Evolutionary conservation across 2,797 vertebrate genomes (phyloP).

Genomic region (Spinus pinus): DNA sequence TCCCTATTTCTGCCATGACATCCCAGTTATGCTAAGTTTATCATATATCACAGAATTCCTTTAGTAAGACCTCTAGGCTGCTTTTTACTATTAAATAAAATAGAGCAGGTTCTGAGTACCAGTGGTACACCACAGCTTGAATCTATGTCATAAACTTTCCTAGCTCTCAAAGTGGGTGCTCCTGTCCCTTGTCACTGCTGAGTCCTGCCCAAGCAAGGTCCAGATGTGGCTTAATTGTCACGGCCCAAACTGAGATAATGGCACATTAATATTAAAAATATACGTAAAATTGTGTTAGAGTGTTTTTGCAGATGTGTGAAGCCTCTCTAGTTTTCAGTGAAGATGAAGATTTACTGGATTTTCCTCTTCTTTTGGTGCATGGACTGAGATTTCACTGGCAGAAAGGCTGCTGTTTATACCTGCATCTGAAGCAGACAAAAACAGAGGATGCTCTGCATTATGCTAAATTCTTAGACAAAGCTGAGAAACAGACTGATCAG

Average conservation of each 20-base stretch:
- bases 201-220: not conserved
- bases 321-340: not conserved
- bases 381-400: not conserved
- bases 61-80: not conserved
- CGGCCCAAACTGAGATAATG: not conserved
- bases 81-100: not conserved
- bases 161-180: not conserved
- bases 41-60: not conserved
- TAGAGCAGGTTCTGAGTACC: not conserved
- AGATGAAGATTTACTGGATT: not conserved
- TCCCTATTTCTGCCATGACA: not conserved
- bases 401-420: not conserved
- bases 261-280: fast-evolving
- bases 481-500: not conserved
- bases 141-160: not conserved
- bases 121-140: not conserved
- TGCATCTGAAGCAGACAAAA: not conserved
- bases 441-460: not conserved
- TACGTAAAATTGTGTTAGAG: not conserved
- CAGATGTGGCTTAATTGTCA: fast-evolving
- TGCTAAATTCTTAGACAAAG: not conserved
- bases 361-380: not conserved
- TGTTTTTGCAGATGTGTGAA: not conserved
- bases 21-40: not conserved
- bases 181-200: not conserved